These are phyloP conservation scores for Crioceris asparagi DNA, from an alignment of 2,888 invertebrate genomes.

Conservation along the genomic window DNA sequence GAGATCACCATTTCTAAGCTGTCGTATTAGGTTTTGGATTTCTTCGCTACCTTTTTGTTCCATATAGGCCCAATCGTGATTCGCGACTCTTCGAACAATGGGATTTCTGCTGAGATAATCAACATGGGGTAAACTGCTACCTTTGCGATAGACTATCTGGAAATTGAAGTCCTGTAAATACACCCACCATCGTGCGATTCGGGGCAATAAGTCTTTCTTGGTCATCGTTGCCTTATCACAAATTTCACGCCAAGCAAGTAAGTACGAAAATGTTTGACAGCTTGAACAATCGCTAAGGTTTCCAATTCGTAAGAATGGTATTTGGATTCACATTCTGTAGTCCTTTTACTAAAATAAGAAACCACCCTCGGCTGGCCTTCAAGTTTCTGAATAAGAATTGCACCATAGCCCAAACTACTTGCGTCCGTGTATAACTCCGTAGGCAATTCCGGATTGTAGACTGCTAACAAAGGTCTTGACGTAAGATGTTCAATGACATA, in stretches of 20 bases:
- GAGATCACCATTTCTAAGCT: slow-evolving; percentile 14
- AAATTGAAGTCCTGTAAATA: slow-evolving; percentile 23
- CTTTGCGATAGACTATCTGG: slow-evolving; percentile 16
- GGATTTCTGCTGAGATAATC: slow-evolving; percentile 16
- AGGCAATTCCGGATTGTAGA: slow-evolving; percentile 14
- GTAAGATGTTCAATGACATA: slow-evolving; percentile 12
- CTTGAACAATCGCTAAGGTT: slow-evolving; percentile 26
- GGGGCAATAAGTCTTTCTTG: slow-evolving; percentile 21
- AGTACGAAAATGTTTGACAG: slow-evolving; percentile 22
- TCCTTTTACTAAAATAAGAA: slow-evolving; percentile 10
- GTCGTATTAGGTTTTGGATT: slow-evolving; percentile 4
- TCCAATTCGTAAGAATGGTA: slow-evolving; percentile 25
- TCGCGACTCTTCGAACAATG: slow-evolving; percentile 5
- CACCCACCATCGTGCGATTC: slow-evolving; percentile 21
- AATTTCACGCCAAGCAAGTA: slow-evolving; percentile 23
- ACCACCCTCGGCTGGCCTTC: slow-evolving; percentile 6
- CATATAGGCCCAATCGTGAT: slow-evolving; percentile 14
- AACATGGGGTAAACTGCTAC: slow-evolving; percentile 11
- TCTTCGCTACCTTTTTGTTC: slow-evolving; percentile 18
- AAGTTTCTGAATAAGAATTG: slow-evolving; percentile 7
- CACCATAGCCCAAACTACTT: slow-evolving; percentile 14
- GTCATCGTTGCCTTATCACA: slow-evolving; percentile 18
- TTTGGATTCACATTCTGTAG: slow-evolving; percentile 6
- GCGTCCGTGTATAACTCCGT: slow-evolving; percentile 21
- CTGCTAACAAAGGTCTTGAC: slow-evolving; percentile 13